Conservation (phyloP, 2,113 vertebrate genomes). For the Cnemophilus loriae region DNA sequence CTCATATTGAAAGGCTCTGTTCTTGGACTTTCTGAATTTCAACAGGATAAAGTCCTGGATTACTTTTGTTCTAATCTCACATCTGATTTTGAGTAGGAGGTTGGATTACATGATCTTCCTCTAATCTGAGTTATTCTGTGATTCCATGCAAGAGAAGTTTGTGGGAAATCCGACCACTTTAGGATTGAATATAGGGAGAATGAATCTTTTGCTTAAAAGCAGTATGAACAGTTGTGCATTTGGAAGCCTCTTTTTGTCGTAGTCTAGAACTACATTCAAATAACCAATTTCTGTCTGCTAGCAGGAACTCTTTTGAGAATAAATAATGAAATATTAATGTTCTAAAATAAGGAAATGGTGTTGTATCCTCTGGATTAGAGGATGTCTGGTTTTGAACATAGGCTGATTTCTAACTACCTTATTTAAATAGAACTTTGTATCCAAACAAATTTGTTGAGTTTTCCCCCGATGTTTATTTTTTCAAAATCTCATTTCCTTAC, state of each 20-base stretch:
- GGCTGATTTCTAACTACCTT: background rate
- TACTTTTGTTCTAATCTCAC: background rate
- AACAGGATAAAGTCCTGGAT: background rate
- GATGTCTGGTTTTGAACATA: background rate
- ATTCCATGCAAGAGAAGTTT: background rate
- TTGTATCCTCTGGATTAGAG: background rate
- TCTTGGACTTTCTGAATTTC: background rate
- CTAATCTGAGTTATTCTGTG: background rate
- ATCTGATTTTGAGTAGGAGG: background rate
- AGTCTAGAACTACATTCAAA: background rate
- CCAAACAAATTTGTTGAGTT: background rate
- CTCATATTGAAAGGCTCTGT: background rate
- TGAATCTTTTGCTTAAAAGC: background rate
- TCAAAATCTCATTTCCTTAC: background rate
- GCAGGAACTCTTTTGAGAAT: background rate
- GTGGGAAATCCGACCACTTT: background rate
- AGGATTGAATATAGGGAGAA: background rate
- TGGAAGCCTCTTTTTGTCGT: background rate
- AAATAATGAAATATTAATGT: background rate
- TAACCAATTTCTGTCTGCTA: background rate
- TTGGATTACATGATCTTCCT: background rate
- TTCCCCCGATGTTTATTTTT: background rate
- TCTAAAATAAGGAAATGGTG: background rate
- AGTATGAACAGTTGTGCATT: background rate
- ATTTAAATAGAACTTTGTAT: background rate